These are phyloP conservation scores for Pagrus major DNA, from an alignment of 2,113 vertebrate genomes.

Conservation along the genomic window DNA sequence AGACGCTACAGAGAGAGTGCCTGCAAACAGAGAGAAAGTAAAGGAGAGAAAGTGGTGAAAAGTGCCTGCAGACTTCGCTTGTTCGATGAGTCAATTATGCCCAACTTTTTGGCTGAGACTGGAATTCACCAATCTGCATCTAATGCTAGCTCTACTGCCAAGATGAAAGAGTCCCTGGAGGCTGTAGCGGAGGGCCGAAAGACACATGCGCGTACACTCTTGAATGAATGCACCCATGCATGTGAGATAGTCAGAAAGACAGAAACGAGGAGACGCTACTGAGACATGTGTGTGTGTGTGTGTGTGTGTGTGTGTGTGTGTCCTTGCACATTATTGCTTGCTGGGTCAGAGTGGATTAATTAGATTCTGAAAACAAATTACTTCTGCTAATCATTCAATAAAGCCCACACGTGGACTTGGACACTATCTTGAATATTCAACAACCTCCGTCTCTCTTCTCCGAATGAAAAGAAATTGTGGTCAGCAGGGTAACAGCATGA, in stretches of 20 bases:
- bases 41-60: slow-evolving; percentile 34
- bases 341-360: slow-evolving; percentile 77
- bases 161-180: slow-evolving; percentile 58
- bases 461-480: slow-evolving; percentile 65
- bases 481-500: slow-evolving; percentile 62
- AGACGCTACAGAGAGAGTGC: slow-evolving; percentile 10
- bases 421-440: slow-evolving; percentile 77
- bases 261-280: slow-evolving; percentile 5
- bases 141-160: slow-evolving; percentile 55
- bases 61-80: slow-evolving; percentile 55
- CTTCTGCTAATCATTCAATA: slow-evolving; percentile 80
- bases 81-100: slow-evolving; percentile 68
- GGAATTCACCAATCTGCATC: slow-evolving; percentile 62
- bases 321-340: slow-evolving; percentile 56
- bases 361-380: slow-evolving; percentile 83
- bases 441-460: slow-evolving; percentile 24
- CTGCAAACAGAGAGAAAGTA: slow-evolving; percentile 16
- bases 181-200: slow-evolving; percentile 19
- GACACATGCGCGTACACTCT: slow-evolving; percentile 36
- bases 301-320: slow-evolving; percentile 37
- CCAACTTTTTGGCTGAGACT: slow-evolving; percentile 63
- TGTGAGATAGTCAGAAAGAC: slow-evolving; percentile 8
- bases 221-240: slow-evolving; percentile 44
- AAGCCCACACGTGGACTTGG: slow-evolving; percentile 68
- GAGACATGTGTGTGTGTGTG: not conserved